A percentile compares a stretch with the other conserved stretches of the same genome.
Evolutionary conservation across 1,140 invertebrate genomes (phyloP).

Genomic region (Nomia melanderi): DNA sequence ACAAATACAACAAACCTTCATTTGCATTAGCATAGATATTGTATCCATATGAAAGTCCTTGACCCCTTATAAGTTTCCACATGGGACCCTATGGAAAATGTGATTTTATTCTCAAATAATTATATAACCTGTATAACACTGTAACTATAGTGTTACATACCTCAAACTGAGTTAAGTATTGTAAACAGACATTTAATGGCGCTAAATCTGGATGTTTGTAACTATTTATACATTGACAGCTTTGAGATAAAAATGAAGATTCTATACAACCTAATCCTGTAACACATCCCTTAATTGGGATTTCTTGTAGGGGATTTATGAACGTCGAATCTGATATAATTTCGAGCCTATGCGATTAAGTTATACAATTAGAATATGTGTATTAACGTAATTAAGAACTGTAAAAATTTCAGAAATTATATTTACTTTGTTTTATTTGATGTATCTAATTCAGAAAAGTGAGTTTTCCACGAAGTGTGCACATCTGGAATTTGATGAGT

Average conservation of each 20-base stretch:
- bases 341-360: conserved; percentile 75
- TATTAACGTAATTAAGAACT: conserved; percentile 1
- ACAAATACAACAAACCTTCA: conserved; percentile 87
- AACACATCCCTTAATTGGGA: conserved; percentile 81
- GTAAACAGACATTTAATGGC: conserved; percentile 88
- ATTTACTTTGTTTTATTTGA: conserved; percentile 74
- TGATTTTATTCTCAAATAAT: background rate
- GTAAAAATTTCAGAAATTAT: conserved; percentile 11
- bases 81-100: conserved; percentile 87
- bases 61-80: conserved; percentile 92
- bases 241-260: conserved; percentile 88
- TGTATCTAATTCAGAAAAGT: conserved; percentile 73
- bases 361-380: conserved; percentile 12
- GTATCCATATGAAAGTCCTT: conserved; percentile 92
- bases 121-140: background rate
- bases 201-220: conserved; percentile 86
- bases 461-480: conserved; percentile 82
- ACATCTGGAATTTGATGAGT: conserved; percentile 77
- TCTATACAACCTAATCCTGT: conserved; percentile 92
- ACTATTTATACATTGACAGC: conserved; percentile 84
- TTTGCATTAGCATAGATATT: conserved; percentile 83
- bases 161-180: conserved; percentile 93
- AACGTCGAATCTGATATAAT: conserved; percentile 81
- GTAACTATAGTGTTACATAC: conserved; percentile 74
- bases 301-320: conserved; percentile 69